Percentiles rank a stretch among this genome's conserved stretches.
phyloP scores from a whole-genome alignment of 2,888 invertebrate genomes.

The Epistrophe eligans region DNA sequence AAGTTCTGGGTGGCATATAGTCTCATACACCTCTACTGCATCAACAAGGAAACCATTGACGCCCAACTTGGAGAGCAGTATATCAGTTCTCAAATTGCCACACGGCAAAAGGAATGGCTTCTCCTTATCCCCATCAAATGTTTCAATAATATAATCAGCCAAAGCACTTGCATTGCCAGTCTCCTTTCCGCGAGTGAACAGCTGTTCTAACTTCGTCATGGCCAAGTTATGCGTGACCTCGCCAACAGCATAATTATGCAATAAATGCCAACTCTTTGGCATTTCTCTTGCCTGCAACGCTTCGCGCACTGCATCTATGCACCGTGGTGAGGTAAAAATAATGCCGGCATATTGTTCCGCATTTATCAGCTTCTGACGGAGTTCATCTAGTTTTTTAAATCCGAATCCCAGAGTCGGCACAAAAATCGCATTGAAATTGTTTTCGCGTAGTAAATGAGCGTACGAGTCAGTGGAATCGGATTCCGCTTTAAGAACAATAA shows the following conservation, averaged over 20 bases:
- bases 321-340: constrained; percentile 86
- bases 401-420: constrained; percentile 85
- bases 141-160: constrained; percentile 84
- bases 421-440: constrained; percentile 84
- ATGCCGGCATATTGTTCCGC: constrained; percentile 84
- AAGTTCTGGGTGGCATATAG: constrained; percentile 84
- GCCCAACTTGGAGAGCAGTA: constrained; percentile 83
- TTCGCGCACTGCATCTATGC: constrained; percentile 84
- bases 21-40: constrained; percentile 85
- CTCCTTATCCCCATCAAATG: constrained; percentile 83
- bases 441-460: constrained; percentile 82
- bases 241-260: constrained; percentile 85
- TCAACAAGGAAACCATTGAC: constrained; percentile 84
- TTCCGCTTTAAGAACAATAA: constrained; percentile 83
- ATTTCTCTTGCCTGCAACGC: constrained; percentile 83
- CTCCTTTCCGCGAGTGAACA: constrained; percentile 85
- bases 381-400: constrained; percentile 84
- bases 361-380: constrained; percentile 83
- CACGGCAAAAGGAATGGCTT: constrained; percentile 85
- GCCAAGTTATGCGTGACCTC: constrained; percentile 85
- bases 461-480: constrained; percentile 84
- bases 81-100: constrained; percentile 85
- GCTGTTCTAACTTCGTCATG: constrained; percentile 82
- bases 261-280: constrained; percentile 83
- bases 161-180: constrained; percentile 85